A percentile compares a stretch with the other conserved stretches of the same genome.
phyloP scores from a whole-genome alignment of 2,797 vertebrate genomes.

The Huso huso region DNA sequence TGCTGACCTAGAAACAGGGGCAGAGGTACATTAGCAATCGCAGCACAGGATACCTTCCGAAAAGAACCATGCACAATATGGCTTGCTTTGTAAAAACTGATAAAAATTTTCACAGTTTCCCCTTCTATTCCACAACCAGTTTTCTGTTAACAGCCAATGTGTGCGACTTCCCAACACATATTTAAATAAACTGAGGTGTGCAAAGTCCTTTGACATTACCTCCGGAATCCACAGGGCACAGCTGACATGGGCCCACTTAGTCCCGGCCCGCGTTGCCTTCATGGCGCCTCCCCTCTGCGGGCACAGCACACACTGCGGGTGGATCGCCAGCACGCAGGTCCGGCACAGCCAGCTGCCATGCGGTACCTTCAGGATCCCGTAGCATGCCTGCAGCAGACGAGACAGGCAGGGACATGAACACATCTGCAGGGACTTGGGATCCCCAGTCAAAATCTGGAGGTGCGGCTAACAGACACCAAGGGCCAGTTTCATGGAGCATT shows the following conservation, averaged over 20 bases:
- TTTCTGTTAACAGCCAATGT: neutral
- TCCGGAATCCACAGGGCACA: constrained; percentile 98
- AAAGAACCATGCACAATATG: too few relatives aligned
- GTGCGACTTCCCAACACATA: too few relatives aligned
- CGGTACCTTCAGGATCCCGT: constrained; percentile 92
- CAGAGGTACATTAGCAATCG: neutral
- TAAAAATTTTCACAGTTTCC: neutral
- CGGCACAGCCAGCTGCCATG: constrained; percentile 96
- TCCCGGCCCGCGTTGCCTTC: constrained; percentile 90
- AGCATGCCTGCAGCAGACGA: constrained; percentile 72
- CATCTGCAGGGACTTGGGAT: neutral
- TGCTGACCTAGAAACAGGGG: constrained; percentile 73
- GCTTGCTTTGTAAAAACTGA: too few relatives aligned
- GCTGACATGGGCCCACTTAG: constrained; percentile 96
- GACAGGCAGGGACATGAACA: neutral
- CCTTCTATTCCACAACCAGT: neutral
- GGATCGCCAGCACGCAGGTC: constrained; percentile 84
- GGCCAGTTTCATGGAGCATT: too few relatives aligned
- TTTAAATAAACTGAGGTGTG: too few relatives aligned
- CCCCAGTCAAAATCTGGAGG: too few relatives aligned
- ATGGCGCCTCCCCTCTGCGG: constrained; percentile 93
- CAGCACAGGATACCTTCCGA: too few relatives aligned
- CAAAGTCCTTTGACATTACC: constrained; percentile 49
- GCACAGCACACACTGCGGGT: constrained; percentile 89
- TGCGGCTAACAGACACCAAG: too few relatives aligned